Percentiles rank a stretch among this genome's conserved stretches.
Conservation (phyloP, 2,888 invertebrate species). For the Drosophila greeni region DNA sequence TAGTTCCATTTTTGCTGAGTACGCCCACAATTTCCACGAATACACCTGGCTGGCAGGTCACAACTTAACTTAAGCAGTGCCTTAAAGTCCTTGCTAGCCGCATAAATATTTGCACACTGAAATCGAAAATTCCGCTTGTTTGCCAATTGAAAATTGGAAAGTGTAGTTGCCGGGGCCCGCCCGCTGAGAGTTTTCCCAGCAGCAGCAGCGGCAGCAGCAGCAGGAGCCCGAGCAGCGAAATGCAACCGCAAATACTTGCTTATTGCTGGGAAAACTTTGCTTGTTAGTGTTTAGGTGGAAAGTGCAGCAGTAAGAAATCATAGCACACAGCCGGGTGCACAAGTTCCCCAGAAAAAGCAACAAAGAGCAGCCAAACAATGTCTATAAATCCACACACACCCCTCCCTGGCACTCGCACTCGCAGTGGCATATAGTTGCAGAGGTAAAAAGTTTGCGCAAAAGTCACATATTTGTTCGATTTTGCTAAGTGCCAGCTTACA, state of each 20-base stretch:
- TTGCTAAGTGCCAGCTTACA: conserved; percentile 68
- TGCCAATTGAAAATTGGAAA: conserved; percentile 61
- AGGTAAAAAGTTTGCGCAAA: conserved; percentile 57
- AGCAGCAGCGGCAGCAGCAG: conserved; percentile 1
- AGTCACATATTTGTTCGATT: conserved; percentile 70
- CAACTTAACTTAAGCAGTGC: conserved; percentile 26
- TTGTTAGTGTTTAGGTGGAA: conserved; percentile 61
- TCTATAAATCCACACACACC: conserved; percentile 55
- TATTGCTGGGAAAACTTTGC: conserved; percentile 61
- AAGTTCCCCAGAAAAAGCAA: conserved; percentile 30
- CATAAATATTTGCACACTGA: conserved; percentile 59
- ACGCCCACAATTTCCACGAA: background rate
- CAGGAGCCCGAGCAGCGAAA: conserved; percentile 27
- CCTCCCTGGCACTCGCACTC: background rate
- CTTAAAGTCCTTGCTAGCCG: conserved; percentile 30
- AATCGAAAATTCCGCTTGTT: conserved; percentile 55
- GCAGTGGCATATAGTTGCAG: conserved; percentile 25
- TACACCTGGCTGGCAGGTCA: background rate
- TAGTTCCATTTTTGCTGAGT: background rate
- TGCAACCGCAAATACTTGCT: conserved; percentile 61
- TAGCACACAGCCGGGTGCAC: conserved; percentile 42
- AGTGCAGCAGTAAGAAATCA: conserved; percentile 58
- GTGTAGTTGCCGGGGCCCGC: conserved; percentile 28
- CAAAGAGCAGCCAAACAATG: conserved; percentile 50
- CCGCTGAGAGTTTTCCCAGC: conserved; percentile 34